Base-by-base conservation (phyloP, 1,140 invertebrate species). In the Wiebesia pumilae region DNA sequence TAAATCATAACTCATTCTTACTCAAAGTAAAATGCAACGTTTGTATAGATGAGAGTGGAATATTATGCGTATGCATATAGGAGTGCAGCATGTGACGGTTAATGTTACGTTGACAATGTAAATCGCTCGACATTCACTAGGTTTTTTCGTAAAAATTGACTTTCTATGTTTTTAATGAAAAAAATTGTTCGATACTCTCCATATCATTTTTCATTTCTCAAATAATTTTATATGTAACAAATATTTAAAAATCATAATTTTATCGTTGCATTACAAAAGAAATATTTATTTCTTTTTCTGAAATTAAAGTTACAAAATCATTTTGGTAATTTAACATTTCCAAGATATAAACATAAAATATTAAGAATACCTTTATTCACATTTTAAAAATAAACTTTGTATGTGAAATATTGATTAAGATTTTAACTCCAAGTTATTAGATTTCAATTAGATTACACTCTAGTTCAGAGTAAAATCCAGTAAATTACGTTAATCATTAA, bases 1-100 rank as follows among this genome's bases (percentile, higher is more conserved):
- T 92, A 92, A 91, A 92, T 92, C 90, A 92, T 82, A 82, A 86
- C 82, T 88, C 89, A 84, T 89, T 90, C 78, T 35, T 82, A 38
- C 14, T 84, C 54, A 38, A 58, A 40, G 58, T 81, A 35, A 81
- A 81, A 81, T 65, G 51, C 80, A 85, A 75, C 87, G 89, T 89
- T 90, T 88, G 86, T 88, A 65, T 65, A 85, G 71, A 62, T 78
- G 16, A 88, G 69, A 65, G 58, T 75, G 21, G 71, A n/a, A 24
- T 65, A 71, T 51, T 24, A 3, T n/a, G 3, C 38, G 3, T 54
- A 51, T 69, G 84, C n/a, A 71, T 85, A 84, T 79, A 62, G 27
- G 40, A 84, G 83, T 47, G 83, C 21, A 35, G 12, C 58, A 40
- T 78, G 58, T 35, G 62, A 75, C 58, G 73, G 6, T 12, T 65